phyloP scores from a whole-genome alignment of 2,888 invertebrate species.

The Archips crataeganus region DNA sequence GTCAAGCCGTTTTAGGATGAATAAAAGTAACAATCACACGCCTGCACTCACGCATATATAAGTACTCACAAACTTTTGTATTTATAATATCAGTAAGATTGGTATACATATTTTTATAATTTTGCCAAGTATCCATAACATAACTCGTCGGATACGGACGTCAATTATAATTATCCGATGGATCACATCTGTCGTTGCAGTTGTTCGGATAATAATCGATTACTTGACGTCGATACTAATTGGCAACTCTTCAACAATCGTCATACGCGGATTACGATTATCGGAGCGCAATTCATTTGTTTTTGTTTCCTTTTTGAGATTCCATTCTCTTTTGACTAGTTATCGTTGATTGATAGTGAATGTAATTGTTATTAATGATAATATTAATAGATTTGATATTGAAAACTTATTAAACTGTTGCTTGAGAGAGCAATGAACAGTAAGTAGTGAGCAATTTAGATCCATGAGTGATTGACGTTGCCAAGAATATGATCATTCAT shows the following conservation, averaged over 20 bases:
- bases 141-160: constrained; percentile 3
- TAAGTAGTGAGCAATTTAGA: background rate
- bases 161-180: constrained; percentile 21
- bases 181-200: constrained; percentile 27
- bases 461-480: background rate
- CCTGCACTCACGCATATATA: too few species aligned
- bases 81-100: too few species aligned
- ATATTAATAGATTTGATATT: background rate
- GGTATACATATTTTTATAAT: too few species aligned
- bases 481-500: background rate
- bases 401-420: background rate
- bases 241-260: constrained; percentile 25
- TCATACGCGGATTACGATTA: background rate
- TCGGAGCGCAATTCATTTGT: background rate
- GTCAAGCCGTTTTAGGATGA: too few species aligned
- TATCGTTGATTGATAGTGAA: background rate
- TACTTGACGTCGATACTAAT: constrained; percentile 24
- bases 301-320: background rate
- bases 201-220: constrained; percentile 28
- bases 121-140: background rate
- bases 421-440: constrained; percentile 3
- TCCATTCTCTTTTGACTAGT: background rate
- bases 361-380: background rate
- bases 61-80: too few species aligned
- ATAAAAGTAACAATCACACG: too few species aligned